A percentile compares a stretch with the other conserved stretches of the same genome.
Evolutionary conservation across 2,797 vertebrate species (phyloP).

Genomic region (Arnoldichthys spilopterus): DNA sequence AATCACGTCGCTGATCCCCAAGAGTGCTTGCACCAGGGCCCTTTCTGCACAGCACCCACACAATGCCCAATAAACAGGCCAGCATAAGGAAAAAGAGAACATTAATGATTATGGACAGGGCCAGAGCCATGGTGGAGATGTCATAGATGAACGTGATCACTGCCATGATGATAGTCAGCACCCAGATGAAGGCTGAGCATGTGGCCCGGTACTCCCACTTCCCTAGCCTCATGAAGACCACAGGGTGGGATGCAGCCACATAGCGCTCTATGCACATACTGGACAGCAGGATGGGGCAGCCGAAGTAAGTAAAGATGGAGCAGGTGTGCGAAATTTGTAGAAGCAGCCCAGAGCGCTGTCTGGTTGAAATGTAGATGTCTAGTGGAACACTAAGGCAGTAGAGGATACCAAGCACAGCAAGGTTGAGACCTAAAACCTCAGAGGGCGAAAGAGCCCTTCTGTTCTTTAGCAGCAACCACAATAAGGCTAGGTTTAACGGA

Average conservation of each 20-base stretch:
- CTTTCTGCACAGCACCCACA: slow-evolving; percentile 55
- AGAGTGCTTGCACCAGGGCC: slow-evolving; percentile 53
- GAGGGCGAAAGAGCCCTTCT: slow-evolving; percentile 53
- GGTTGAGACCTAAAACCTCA: slow-evolving; percentile 62
- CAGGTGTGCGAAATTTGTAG: not conserved
- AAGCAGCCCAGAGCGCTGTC: not conserved
- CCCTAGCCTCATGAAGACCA: slow-evolving; percentile 64
- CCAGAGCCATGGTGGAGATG: not conserved
- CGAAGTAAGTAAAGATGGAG: slow-evolving; percentile 56
- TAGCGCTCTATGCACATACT: slow-evolving; percentile 73
- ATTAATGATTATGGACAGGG: slow-evolving; percentile 36
- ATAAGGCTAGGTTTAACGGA: slow-evolving; percentile 53
- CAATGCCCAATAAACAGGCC: slow-evolving; percentile 56
- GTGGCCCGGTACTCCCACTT: slow-evolving; percentile 55
- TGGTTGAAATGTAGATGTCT: slow-evolving; percentile 28
- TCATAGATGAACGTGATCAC: slow-evolving; percentile 7
- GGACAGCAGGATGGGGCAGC: slow-evolving; percentile 68
- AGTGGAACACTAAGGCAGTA: slow-evolving; percentile 59
- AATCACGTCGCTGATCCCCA: not conserved
- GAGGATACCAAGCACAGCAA: slow-evolving; percentile 55
- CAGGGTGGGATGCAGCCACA: slow-evolving; percentile 57
- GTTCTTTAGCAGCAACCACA: slow-evolving; percentile 60
- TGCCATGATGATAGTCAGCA: slow-evolving; percentile 53
- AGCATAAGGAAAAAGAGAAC: slow-evolving; percentile 65
- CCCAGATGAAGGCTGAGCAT: slow-evolving; percentile 62